These are phyloP conservation scores for Calcarius lapponicus DNA, from an alignment of 2,797 vertebrate species.

Conservation along the genomic window DNA sequence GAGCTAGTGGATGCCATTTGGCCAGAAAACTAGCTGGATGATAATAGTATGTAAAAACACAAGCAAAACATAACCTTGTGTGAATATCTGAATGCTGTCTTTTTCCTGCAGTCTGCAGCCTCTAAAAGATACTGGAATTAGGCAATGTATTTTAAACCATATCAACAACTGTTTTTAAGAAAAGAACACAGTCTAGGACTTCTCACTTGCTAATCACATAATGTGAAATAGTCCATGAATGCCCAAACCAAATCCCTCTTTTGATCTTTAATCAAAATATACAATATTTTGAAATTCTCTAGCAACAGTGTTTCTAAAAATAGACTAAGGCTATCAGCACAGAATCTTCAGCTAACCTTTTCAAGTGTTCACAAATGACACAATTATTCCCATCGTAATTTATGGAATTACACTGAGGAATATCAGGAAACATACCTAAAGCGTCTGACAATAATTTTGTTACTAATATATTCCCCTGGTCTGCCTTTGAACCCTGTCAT, in stretches of 20 bases:
- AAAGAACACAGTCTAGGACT: background rate
- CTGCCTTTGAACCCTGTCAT: conserved; percentile 77
- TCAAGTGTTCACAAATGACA: conserved; percentile 52
- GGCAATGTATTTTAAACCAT: background rate
- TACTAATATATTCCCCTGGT: conserved; percentile 77
- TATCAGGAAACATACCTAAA: conserved; percentile 69
- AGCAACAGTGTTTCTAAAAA: conserved; percentile 38
- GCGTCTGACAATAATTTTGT: conserved; percentile 74
- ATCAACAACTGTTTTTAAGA: background rate
- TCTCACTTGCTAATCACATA: background rate
- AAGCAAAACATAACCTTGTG: conserved; percentile 9
- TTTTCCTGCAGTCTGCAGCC: background rate
- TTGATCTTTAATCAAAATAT: background rate
- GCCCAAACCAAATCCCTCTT: background rate
- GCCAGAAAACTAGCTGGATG: conserved; percentile 49
- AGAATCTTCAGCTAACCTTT: conserved; percentile 63
- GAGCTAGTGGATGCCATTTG: conserved; percentile 52
- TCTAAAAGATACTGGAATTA: background rate
- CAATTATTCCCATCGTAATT: conserved; percentile 70
- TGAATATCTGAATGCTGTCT: background rate
- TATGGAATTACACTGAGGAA: conserved; percentile 60
- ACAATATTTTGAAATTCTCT: background rate
- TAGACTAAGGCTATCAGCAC: background rate
- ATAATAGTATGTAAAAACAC: conserved; percentile 47
- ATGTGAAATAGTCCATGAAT: background rate